Conservation (phyloP, 1,140 invertebrate species). For the Neodiprion virginianus region DNA sequence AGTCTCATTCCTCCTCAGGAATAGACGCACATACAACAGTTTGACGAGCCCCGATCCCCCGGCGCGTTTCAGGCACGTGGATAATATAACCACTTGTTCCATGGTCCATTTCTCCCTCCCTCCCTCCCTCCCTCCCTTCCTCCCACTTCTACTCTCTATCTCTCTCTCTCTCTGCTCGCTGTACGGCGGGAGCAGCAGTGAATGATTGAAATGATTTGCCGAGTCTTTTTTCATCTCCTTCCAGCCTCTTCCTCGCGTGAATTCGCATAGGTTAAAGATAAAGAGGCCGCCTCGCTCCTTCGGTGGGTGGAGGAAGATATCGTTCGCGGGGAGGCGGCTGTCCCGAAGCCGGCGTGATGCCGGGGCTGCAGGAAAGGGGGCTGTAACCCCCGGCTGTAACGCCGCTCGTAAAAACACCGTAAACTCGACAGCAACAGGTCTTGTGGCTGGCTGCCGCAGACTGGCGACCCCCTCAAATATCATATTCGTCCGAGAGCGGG, state of each 20-base stretch:
- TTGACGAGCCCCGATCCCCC: no score
- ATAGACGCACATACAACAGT: no score
- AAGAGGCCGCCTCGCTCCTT: no score
- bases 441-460: conserved; percentile 48
- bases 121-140: neutral
- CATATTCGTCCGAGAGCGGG: conserved; percentile 27
- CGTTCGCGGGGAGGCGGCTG: neutral
- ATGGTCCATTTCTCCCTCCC: neutral
- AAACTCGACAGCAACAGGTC: conserved; percentile 64
- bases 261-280: conserved; percentile 4
- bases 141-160: neutral
- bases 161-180: neutral
- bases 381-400: conserved; percentile 50
- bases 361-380: neutral
- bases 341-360: neutral
- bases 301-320: neutral
- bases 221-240: no score
- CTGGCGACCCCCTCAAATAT: conserved; percentile 36
- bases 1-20: no score
- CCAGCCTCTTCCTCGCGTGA: neutral
- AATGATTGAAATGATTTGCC: no score
- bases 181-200: no score
- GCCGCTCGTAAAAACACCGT: conserved; percentile 63
- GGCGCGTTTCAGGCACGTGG: neutral
- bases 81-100: neutral